Evolutionary conservation across 2,113 vertebrate genomes (phyloP).

Genomic region (Grus americana): DNA sequence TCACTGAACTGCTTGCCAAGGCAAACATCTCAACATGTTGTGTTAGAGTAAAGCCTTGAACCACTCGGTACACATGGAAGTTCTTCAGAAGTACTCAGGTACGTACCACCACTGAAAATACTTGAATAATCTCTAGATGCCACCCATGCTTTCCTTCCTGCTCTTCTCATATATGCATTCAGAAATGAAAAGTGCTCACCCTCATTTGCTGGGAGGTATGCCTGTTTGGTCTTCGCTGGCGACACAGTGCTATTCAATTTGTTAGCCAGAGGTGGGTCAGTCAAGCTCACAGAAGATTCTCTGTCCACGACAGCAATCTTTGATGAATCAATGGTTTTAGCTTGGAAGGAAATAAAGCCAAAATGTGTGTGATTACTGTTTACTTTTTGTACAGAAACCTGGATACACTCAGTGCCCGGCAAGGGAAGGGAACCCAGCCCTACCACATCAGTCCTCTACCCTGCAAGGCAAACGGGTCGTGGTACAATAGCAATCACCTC

Average conservation of each 20-base stretch:
- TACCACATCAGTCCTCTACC: not conserved
- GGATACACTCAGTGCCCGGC: fast-evolving
- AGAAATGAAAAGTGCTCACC: conserved; percentile 29
- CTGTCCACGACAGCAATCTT: not conserved
- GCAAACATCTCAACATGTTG: not conserved
- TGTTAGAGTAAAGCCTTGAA: not conserved
- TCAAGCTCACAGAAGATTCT: not conserved
- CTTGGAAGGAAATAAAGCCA: conserved; percentile 30
- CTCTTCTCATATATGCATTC: not conserved
- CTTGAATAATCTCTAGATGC: not conserved
- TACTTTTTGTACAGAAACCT: not conserved
- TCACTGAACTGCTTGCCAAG: not conserved
- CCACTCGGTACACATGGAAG: not conserved
- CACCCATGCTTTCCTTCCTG: not conserved
- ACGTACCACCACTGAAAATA: not conserved
- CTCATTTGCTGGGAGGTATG: not conserved
- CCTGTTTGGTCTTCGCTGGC: not conserved
- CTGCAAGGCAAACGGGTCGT: not conserved
- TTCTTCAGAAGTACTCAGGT: not conserved
- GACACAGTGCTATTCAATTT: not conserved
- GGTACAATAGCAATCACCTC: not conserved
- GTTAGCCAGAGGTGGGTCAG: not conserved
- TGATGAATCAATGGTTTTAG: conserved; percentile 14
- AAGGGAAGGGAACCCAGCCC: not conserved
- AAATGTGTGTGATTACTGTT: not conserved